phyloP scores from a whole-genome alignment of 2,888 invertebrate species.

The Pristionchus exspectatus region DNA sequence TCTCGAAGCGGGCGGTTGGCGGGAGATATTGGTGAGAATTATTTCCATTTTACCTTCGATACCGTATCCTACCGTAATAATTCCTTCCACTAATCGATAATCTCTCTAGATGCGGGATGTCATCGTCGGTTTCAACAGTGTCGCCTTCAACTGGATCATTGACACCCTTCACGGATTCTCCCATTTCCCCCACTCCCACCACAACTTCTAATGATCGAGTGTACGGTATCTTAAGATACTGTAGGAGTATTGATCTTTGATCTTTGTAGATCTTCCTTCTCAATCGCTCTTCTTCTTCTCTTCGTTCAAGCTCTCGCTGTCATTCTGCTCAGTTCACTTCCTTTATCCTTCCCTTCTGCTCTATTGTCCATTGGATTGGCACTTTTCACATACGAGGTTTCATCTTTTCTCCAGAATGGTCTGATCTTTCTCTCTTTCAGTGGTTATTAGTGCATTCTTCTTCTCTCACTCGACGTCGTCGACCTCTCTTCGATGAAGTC shows the following conservation, averaged over 20 bases:
- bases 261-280: not conserved
- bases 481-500: constrained; percentile 73
- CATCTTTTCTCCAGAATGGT: not conserved
- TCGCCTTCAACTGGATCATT: not conserved
- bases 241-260: not conserved
- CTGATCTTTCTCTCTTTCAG: constrained; percentile 55
- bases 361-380: not conserved
- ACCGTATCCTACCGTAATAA: not conserved
- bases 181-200: constrained; percentile 2
- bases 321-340: constrained; percentile 23
- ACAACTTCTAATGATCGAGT: not conserved
- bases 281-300: constrained; percentile 43
- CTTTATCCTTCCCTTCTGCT: not conserved
- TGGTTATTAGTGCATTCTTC: constrained; percentile 67
- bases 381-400: constrained; percentile 17
- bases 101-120: constrained; percentile 17
- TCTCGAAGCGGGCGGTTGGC: constrained; percentile 33
- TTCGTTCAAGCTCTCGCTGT: constrained; percentile 19
- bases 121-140: not conserved
- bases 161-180: not conserved
- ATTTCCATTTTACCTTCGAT: not conserved
- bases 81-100: not conserved
- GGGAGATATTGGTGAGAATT: constrained; percentile 12
- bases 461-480: constrained; percentile 65
- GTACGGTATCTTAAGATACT: not conserved